Base-by-base conservation (phyloP, 2,888 invertebrate genomes). In the Ferrisia virgata region DNA sequence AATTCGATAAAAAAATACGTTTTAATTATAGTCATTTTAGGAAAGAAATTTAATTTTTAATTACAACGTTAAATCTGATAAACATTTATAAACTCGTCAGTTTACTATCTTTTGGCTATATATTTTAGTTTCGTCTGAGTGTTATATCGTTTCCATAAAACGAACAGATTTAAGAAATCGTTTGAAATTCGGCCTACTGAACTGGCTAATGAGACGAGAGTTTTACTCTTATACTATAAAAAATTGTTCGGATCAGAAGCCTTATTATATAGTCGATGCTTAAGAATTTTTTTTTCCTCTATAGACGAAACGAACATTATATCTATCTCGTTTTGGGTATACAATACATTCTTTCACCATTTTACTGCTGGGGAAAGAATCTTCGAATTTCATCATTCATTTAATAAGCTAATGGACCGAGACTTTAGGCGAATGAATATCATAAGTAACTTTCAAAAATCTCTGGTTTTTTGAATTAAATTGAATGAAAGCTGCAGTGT, bases 1-100 rank as follows among this genome's bases (percentile, higher is more conserved):
- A 76, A 76, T 76, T 76, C 72, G 72, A 76, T 76, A 76, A 76
- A 76, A n/a, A 76, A 76, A 76, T 76, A 76, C 72, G 72, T 76
- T 76, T 76, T 76, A 76, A 76, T 76, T 76, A 76, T 76, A 76
- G 72, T 76, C 36, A 76, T 76, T 76, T 76, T 76, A 76, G 36
- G 72, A 76, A 76, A 76, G 72, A 76, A 76, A 76, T 76, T 76
- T 76, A 76, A 76, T 76, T 76, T 76, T 76, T 76, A 76, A 76
- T 76, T 76, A 76, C 72, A 76, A 76, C 72, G 28, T 76, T 76
- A 76, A 76, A 76, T 76, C 72, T 76, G 72, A 36, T 76, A 76
- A 76, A 76, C 72, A 76, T 76, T 76, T 36, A 76, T 76, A 76
- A 76, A 76, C 72, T 76, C 72, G 72, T 76, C 72, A 76, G 72